Evolutionary conservation across 2,888 invertebrate species (phyloP).

Genomic region (Eristalinus aeneus): DNA sequence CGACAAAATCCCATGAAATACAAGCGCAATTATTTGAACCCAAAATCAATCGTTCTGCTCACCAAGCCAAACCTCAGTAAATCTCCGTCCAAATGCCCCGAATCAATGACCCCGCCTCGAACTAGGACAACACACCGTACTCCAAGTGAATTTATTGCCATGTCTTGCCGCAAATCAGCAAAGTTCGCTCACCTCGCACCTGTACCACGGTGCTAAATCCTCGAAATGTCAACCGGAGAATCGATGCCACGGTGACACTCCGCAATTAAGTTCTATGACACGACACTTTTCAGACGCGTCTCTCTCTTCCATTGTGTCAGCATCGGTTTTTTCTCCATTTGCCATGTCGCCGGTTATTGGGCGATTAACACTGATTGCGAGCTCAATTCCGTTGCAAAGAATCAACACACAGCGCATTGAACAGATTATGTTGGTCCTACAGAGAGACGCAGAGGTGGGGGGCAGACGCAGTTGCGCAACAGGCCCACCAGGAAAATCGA

Average conservation of each 20-base stretch:
- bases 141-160: background rate
- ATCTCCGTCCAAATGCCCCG: background rate
- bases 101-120: background rate
- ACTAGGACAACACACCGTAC: background rate
- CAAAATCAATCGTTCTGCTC: background rate
- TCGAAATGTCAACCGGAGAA: background rate
- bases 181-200: slow-evolving; percentile 12
- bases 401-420: background rate
- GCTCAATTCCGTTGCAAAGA: background rate
- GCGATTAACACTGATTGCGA: background rate
- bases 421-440: background rate
- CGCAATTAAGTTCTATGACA: slow-evolving; percentile 31
- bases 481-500: background rate
- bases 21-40: background rate
- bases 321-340: background rate
- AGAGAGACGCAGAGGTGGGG: background rate
- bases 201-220: slow-evolving; percentile 2
- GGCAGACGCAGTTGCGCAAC: background rate
- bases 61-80: background rate
- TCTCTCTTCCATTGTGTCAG: background rate
- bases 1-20: background rate
- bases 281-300: background rate
- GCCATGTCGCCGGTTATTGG: background rate
- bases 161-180: background rate
- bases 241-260: background rate